phyloP scores from a whole-genome alignment of 2,797 vertebrate genomes.

The Aplochiton taeniatus region DNA sequence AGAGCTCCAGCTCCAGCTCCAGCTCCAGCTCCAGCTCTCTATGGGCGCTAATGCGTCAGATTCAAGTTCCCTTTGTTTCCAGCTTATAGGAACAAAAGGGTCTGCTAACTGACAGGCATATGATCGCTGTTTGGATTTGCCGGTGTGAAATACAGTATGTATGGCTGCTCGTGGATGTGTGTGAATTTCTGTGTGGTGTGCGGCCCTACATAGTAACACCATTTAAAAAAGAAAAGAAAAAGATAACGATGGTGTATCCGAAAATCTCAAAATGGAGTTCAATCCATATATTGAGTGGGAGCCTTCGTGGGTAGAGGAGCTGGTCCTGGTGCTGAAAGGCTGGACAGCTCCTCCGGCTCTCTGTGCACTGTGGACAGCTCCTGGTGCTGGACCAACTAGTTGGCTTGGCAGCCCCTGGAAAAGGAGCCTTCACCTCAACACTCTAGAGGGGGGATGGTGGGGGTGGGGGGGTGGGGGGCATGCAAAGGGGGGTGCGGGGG shows the following conservation, averaged over 20 bases:
- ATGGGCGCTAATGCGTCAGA: neutral
- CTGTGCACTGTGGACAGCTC: conserved; percentile 66
- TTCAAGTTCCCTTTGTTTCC: neutral
- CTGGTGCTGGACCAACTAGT: conserved; percentile 70
- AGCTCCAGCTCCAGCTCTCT: neutral
- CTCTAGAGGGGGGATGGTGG: no score
- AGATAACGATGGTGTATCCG: no score
- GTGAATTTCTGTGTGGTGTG: no score
- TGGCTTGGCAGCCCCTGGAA: conserved; percentile 2
- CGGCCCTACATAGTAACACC: no score
- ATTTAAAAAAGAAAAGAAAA: no score
- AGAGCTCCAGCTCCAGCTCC: neutral
- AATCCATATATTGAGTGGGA: no score
- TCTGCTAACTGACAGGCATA: neutral
- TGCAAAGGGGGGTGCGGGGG: no score
- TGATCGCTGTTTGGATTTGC: neutral
- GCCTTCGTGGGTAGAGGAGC: neutral
- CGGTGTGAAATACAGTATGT: no score
- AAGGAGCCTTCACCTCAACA: no score
- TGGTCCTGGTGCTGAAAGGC: conserved; percentile 73
- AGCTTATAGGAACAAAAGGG: neutral
- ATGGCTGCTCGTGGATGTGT: no score
- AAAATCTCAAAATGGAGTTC: no score
- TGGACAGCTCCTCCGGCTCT: neutral
- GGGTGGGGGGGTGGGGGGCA: no score